Conservation (phyloP, 2,113 vertebrate genomes). For the Pimephales promelas region DNA sequence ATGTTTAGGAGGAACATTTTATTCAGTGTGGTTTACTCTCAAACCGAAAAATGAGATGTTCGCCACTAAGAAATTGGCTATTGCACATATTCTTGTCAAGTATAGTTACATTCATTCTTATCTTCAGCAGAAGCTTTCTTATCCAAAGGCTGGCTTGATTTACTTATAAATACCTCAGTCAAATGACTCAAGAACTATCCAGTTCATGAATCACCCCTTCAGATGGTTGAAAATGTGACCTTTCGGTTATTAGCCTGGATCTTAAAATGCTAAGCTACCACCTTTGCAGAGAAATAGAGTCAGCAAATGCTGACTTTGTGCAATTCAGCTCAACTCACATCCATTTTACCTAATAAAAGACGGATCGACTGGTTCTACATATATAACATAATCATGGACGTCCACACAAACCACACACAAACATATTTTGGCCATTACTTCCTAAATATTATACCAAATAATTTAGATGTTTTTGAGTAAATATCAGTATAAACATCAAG, state of each 20-base stretch:
- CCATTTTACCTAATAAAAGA: background rate
- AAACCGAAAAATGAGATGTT: background rate
- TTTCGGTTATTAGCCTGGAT: background rate
- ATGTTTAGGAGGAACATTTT: constrained; percentile 6
- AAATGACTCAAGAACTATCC: background rate
- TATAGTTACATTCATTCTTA: background rate
- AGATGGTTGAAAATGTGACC: background rate
- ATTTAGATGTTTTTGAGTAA: constrained; percentile 9
- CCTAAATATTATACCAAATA: background rate
- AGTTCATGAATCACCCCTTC: background rate
- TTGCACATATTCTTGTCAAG: background rate
- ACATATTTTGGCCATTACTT: background rate
- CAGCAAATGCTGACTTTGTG: background rate
- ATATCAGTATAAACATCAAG: background rate
- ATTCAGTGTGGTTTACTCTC: background rate
- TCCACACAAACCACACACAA: background rate
- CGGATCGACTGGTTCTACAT: constrained; percentile 4
- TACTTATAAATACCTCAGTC: background rate
- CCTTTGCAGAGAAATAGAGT: background rate
- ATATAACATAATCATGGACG: background rate
- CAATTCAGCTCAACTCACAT: background rate
- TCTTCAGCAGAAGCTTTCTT: background rate
- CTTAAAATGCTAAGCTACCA: background rate
- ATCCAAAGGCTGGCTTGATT: background rate
- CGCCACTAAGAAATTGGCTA: background rate